Conservation (phyloP, 2,888 invertebrate species). For the Lacanobia oleracea region DNA sequence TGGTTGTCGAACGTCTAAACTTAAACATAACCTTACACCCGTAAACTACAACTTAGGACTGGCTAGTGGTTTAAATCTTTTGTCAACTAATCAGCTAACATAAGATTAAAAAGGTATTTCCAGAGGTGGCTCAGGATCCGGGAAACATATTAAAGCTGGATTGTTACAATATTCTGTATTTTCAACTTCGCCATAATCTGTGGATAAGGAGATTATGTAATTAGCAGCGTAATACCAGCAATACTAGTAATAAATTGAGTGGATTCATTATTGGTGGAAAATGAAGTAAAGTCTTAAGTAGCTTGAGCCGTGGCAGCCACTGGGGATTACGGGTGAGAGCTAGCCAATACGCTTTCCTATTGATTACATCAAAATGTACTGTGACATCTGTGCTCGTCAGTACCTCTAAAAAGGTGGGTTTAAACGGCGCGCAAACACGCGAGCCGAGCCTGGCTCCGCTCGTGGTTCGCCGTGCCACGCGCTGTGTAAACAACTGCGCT, state of each 20-base stretch:
- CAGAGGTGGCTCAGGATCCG: too few relatives aligned
- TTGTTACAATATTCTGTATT: background rate
- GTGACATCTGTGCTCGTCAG: background rate
- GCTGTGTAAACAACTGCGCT: too few relatives aligned
- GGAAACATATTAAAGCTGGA: background rate
- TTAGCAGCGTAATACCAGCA: background rate
- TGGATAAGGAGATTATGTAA: conserved; percentile 10
- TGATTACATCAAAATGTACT: background rate
- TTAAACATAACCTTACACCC: too few relatives aligned
- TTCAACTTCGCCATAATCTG: background rate
- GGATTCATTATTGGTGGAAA: background rate
- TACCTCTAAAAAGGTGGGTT: too few relatives aligned
- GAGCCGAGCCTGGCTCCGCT: too few relatives aligned
- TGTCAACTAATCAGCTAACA: too few relatives aligned
- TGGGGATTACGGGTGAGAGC: background rate
- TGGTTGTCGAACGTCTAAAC: too few relatives aligned
- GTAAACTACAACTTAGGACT: too few relatives aligned
- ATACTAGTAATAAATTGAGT: background rate
- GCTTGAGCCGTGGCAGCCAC: background rate
- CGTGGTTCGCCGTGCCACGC: too few relatives aligned
- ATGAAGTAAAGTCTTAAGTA: background rate
- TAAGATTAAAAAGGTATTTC: too few relatives aligned
- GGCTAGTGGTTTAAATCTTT: too few relatives aligned
- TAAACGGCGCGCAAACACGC: too few relatives aligned
- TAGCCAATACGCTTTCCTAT: background rate